Evolutionary conservation across 1,140 invertebrate species (phyloP), one percentile per base, ranked within the genome.

Genomic region (Sinella curviseta): DNA sequence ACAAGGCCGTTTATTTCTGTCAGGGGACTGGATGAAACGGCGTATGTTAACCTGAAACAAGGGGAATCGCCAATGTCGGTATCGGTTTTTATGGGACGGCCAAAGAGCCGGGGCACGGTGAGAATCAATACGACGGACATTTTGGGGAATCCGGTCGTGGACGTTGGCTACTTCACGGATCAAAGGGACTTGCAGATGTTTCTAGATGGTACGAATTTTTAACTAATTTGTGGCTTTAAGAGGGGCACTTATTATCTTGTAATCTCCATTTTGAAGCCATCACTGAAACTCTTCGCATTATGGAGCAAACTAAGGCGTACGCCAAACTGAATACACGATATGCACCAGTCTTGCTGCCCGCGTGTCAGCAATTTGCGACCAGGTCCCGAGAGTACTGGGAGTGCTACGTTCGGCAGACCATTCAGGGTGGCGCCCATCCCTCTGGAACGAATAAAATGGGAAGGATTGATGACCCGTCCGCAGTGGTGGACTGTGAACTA

Each of bases 311-410:
- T 3, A 3, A 79, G 0, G 80, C 83, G 0, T 82, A 88, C 80
- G 76, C 30, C 82, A 85, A 14, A 80, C 84, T 78, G 30, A 81
- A 82, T 1, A 67, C 88, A 2, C 8, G 24, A 14, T 14, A 17
- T 24, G 14, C 3, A 8, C 12, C 8, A 12, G 24, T 26, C 3
- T 82, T 75, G 20, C 75, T 85, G 2, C 35, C 81, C 0, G 74
- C 60, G 12, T 30, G 70, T 1, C 77, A 77, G 0, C 3, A 84
- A 12, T 12, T 74, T 0, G 74, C 39, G 34, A 79, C 84, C 36
- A 84, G 79, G 1, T 82, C 80, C 0, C 85, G 86, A 31, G 76
- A 81, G 1, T 88, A 87, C 74, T 84, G 86, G 79, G 79, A 82
- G 57, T 88, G 87, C 79, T 83, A 84, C 55, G 82, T 84, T 0